Percentiles rank a stretch among this genome's conserved stretches.
These are phyloP conservation scores for Molossus alvarezi DNA, from an alignment of 2,797 vertebrate genomes.

Conservation along the genomic window DNA sequence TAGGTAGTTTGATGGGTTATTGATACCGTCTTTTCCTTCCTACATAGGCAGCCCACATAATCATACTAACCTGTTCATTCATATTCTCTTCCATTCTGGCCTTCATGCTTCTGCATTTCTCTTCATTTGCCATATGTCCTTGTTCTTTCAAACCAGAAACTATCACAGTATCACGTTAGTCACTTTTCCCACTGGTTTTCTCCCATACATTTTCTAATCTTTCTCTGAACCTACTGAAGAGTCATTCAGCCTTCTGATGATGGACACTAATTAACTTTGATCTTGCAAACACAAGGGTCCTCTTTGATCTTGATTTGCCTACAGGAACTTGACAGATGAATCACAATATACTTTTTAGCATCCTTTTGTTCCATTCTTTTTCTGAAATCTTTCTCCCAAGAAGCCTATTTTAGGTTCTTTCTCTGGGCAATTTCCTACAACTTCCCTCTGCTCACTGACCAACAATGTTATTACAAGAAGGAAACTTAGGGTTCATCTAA, in stretches of 20 bases:
- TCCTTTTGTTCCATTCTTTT: not conserved
- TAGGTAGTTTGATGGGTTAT: not conserved
- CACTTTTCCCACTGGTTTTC: not conserved
- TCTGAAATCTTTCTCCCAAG: slow-evolving; percentile 10
- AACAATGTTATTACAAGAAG: not conserved
- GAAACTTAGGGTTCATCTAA: not conserved
- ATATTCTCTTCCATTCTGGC: not conserved
- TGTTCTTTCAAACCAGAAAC: not conserved
- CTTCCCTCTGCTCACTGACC: slow-evolving; percentile 18
- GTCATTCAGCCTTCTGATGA: slow-evolving; percentile 18
- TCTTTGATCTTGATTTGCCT: slow-evolving; percentile 35
- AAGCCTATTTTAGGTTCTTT: slow-evolving; percentile 25
- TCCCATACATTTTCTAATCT: not conserved
- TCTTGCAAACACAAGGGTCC: slow-evolving; percentile 11
- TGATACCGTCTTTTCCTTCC: slow-evolving; percentile 33
- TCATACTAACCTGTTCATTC: not conserved
- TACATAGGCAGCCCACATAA: not conserved
- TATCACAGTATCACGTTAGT: not conserved
- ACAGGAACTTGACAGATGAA: slow-evolving; percentile 19
- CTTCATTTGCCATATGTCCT: slow-evolving; percentile 45
- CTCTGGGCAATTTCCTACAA: slow-evolving; percentile 25
- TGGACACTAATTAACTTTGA: slow-evolving; percentile 13
- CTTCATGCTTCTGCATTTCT: not conserved
- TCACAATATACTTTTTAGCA: not conserved
- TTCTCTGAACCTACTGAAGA: slow-evolving; percentile 26